Evolutionary conservation across 2,113 vertebrate species (phyloP), one percentile per base, ranked within the genome.

Genomic region (Urocynchramus pylzowi): DNA sequence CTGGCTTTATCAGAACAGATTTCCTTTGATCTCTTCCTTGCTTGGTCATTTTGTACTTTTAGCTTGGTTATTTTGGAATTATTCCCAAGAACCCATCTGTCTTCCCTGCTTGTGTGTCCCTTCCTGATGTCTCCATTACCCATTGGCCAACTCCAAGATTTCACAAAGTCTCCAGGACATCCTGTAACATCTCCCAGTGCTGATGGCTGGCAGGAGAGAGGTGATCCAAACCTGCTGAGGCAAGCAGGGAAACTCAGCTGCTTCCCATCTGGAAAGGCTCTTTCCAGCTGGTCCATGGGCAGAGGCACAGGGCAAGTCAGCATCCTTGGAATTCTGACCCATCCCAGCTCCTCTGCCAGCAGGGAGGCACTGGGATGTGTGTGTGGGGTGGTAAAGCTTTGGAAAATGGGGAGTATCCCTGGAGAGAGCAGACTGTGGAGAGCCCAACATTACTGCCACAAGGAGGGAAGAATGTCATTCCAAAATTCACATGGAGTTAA

Each of bases 1-100:
- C 65, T 80, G 84, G 16, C 49, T 91, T 79, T 50, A 65, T 56
- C 82, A 30, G 50, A 70, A 85, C 78, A 85, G 31, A 85, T 82
- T 87, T 82, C 50, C 71, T 92, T 89, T 92, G 57, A 78, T 84
- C 74, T 67, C 74, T 83, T 61, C 10, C 10, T 30, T 53, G 42
- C 61, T 63, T 63, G 93, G 91, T 94, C 78, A 71, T 67, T 93
- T 84, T 11, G 39, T 91, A 54, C 87, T 95, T 93, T 68, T 19
- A 75, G 44, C 47, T 78, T 44, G 47, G 33, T 84, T 90, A 54
- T 65, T 92, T 85, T 65, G 16, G 67, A 57, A 69, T 95, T 86
- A 69, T 85, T 88, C 41, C 85, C 54, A 73, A 70, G 75, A 83
- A 76, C 37, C 65, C 83, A 69, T 83, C 79, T 90, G 85, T 69